phyloP scores from a whole-genome alignment of 2,888 invertebrate species.

The Ceriagrion tenellum region DNA sequence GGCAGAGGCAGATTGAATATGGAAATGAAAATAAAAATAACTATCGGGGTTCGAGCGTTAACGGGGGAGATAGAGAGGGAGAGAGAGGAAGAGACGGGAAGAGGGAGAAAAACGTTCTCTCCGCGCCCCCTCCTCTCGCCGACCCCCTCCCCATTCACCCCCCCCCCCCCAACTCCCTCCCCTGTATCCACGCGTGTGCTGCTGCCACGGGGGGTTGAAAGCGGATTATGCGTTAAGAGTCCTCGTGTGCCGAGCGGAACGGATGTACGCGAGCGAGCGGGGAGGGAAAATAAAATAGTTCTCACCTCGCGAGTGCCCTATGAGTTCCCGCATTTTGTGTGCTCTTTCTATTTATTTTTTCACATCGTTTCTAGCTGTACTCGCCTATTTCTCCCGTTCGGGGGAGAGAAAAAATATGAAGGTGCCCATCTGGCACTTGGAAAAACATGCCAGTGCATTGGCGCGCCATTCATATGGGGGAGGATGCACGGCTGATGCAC shows the following conservation, averaged over 20 bases:
- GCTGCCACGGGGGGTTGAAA: background rate
- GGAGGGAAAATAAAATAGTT: background rate
- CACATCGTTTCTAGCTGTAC: background rate
- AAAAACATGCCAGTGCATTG: background rate
- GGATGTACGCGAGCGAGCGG: background rate
- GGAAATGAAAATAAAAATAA: slow-evolving; percentile 32
- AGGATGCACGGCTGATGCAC: no score
- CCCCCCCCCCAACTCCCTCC: background rate
- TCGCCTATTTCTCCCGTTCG: background rate
- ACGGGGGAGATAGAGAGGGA: no score
- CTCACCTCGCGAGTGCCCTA: background rate
- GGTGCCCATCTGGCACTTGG: background rate
- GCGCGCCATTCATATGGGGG: background rate
- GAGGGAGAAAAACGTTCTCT: no score
- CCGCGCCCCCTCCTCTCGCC: no score
- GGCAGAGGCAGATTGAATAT: slow-evolving; percentile 21
- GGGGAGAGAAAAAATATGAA: background rate
- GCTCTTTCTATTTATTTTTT: background rate
- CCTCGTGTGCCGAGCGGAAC: background rate
- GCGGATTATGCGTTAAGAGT: background rate
- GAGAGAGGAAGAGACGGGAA: background rate
- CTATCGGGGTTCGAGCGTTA: background rate
- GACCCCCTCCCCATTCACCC: no score
- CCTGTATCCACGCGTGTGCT: background rate
- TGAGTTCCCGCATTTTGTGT: background rate